phyloP scores from a whole-genome alignment of 2,113 vertebrate species.

The Prietella phreatophila region DNA sequence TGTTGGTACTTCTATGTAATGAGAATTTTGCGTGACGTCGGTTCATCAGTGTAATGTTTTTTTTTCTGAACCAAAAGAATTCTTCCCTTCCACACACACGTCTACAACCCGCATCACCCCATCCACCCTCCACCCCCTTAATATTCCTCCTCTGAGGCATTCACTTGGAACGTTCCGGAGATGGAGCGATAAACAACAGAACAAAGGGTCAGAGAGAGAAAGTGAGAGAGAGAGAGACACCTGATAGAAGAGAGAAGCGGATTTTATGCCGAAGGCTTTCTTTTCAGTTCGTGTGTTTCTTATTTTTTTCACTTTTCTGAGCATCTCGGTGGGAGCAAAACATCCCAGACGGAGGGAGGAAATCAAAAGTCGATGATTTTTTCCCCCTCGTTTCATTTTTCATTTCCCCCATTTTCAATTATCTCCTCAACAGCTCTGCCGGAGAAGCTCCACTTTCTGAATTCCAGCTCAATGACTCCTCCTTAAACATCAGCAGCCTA shows the following conservation, averaged over 20 bases:
- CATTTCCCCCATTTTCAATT: conserved; percentile 34
- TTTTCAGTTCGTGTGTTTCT: neutral
- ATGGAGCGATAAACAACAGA: conserved; percentile 43
- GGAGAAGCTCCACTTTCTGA: conserved; percentile 16
- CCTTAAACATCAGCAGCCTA: conserved; percentile 21
- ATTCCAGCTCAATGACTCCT: conserved; percentile 29
- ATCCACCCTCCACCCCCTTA: neutral
- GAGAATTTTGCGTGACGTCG: neutral
- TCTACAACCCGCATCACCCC: no score
- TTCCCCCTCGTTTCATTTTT: conserved; percentile 4
- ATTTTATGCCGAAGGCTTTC: neutral
- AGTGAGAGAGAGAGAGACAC: conserved; percentile 9
- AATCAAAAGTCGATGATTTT: conserved; percentile 24
- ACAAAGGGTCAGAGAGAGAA: conserved; percentile 8
- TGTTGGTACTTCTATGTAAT: neutral
- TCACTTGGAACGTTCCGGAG: conserved; percentile 11
- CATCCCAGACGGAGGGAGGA: conserved; percentile 27
- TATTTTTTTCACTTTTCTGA: conserved; percentile 7
- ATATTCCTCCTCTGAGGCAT: conserved; percentile 16
- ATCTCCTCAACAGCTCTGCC: conserved; percentile 22
- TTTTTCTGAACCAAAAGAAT: conserved; percentile 7
- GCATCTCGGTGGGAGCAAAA: conserved; percentile 26
- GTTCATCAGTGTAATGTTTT: neutral
- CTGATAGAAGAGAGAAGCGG: neutral
- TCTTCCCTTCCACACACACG: neutral